Evolutionary conservation across 2,797 vertebrate species (phyloP).

Genomic region (Menidia menidia): DNA sequence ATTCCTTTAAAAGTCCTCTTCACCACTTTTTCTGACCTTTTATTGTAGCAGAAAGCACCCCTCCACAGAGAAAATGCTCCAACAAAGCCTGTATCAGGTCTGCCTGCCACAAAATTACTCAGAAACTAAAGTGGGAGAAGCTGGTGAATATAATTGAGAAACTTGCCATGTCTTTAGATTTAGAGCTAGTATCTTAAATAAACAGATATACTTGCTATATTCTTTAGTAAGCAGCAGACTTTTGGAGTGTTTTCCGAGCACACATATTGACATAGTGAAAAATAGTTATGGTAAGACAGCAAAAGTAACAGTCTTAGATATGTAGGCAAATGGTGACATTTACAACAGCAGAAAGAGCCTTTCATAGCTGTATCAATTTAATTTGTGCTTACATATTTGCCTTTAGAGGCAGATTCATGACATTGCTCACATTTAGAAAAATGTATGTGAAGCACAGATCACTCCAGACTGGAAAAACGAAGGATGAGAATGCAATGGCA

Average conservation of each 20-base stretch:
- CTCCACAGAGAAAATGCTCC: not conserved
- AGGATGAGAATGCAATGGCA: no score
- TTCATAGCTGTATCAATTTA: not conserved
- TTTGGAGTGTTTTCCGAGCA: not conserved
- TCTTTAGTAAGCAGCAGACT: not conserved
- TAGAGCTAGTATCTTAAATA: no score
- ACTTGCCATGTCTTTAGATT: not conserved
- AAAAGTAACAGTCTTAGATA: not conserved
- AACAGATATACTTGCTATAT: not conserved
- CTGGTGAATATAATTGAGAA: not conserved
- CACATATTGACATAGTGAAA: not conserved
- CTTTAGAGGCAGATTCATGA: not conserved
- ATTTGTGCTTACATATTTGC: not conserved
- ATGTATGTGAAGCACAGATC: no score
- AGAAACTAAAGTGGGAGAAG: not conserved
- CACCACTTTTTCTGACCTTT: not conserved
- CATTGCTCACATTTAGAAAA: not conserved
- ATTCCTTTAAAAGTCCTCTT: not conserved
- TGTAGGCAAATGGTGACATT: no score
- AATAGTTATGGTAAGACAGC: not conserved
- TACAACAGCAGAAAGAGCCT: no score
- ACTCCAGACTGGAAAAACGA: no score
- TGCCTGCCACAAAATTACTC: not conserved
- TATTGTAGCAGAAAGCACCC: not conserved
- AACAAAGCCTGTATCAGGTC: not conserved